phyloP scores from a whole-genome alignment of 2,113 vertebrate genomes.

The Ammospiza nelsoni region DNA sequence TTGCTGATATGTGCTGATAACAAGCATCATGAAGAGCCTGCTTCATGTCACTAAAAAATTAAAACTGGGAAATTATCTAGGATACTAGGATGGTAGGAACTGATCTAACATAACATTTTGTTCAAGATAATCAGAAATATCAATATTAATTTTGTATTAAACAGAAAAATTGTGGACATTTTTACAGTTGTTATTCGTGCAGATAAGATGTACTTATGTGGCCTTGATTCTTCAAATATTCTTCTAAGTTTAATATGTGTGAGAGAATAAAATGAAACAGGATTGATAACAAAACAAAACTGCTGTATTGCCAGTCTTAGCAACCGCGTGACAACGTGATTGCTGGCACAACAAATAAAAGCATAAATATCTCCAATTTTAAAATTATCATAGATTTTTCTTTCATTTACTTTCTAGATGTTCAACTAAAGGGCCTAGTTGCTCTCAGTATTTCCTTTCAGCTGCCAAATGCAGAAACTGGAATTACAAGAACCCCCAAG shows the following conservation, averaged over 20 bases:
- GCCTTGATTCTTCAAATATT: not conserved
- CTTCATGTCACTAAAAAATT: not conserved
- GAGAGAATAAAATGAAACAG: not conserved
- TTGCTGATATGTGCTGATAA: not conserved
- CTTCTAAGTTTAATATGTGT: not conserved
- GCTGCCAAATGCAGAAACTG: not conserved
- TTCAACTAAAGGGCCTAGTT: not conserved
- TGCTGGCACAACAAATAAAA: not conserved
- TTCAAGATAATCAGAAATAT: not conserved
- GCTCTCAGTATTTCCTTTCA: not conserved
- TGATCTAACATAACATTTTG: not conserved
- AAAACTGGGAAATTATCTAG: not conserved
- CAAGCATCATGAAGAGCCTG: conserved; percentile 8
- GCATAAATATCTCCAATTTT: not conserved
- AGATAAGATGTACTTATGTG: not conserved
- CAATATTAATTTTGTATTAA: not conserved
- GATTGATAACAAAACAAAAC: not conserved
- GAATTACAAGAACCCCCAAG: not conserved
- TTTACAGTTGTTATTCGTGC: not conserved
- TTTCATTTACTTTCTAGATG: not conserved
- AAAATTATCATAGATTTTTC: not conserved
- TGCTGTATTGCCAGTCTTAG: not conserved
- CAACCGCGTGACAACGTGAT: not conserved
- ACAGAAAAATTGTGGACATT: not conserved
- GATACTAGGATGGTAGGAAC: not conserved